phyloP scores from a whole-genome alignment of 2,113 vertebrate species.

The Nesoenas mayeri region DNA sequence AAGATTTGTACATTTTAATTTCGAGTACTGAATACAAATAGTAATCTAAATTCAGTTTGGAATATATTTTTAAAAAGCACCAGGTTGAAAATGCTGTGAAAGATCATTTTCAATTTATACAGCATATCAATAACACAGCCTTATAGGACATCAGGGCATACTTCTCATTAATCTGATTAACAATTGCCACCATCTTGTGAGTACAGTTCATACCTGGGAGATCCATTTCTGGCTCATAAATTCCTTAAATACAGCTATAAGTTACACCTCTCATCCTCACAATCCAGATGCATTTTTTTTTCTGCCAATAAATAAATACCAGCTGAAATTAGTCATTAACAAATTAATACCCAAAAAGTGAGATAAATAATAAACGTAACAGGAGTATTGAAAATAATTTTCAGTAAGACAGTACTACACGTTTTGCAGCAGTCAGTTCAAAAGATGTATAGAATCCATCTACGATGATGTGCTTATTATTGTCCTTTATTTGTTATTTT shows the following conservation, averaged over 20 bases:
- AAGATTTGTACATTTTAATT: neutral
- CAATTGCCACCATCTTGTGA: neutral
- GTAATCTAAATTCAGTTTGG: neutral
- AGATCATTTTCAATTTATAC: neutral
- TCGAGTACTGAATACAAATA: neutral
- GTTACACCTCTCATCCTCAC: neutral
- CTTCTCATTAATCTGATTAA: neutral
- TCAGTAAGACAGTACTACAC: neutral
- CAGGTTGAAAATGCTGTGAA: neutral
- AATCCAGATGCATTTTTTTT: neutral
- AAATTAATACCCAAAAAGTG: neutral
- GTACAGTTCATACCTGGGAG: neutral
- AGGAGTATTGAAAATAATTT: neutral
- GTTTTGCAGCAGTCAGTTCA: neutral
- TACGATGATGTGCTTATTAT: neutral
- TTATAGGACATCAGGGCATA: neutral
- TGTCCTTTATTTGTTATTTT: neutral
- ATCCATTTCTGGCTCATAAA: neutral
- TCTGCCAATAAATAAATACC: neutral
- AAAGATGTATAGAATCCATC: neutral
- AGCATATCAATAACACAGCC: neutral
- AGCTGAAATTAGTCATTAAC: neutral
- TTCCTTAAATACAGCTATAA: neutral
- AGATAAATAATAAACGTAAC: neutral
- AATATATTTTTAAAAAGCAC: neutral